Evolutionary conservation across 1,140 invertebrate genomes (phyloP).

Genomic region (Penaeus vannamei): DNA sequence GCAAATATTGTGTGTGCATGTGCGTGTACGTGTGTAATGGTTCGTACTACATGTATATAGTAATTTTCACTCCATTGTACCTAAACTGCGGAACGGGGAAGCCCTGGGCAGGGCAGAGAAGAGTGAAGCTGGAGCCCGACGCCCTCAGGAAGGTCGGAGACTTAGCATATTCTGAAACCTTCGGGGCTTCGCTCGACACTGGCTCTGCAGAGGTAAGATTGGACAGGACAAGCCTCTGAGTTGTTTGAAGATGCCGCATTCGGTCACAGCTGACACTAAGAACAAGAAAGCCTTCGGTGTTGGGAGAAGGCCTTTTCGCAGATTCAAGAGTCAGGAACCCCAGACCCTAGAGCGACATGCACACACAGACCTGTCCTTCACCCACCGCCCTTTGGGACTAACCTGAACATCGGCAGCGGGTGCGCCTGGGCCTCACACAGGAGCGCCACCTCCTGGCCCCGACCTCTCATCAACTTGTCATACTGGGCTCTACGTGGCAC

Average conservation of each 20-base stretch:
- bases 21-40: too few relatives aligned
- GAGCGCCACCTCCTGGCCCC: conserved; percentile 73
- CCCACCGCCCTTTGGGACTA: conserved; percentile 68
- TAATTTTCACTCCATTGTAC: background rate
- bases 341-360: too few relatives aligned
- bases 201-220: background rate
- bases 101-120: conserved; percentile 76
- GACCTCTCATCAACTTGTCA: conserved; percentile 71
- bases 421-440: conserved; percentile 79
- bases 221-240: background rate
- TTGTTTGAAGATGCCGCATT: too few relatives aligned
- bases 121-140: background rate
- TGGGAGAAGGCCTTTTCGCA: too few relatives aligned
- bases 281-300: too few relatives aligned
- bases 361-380: too few relatives aligned
- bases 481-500: too few relatives aligned
- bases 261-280: too few relatives aligned
- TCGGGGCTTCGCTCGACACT: conserved; percentile 24
- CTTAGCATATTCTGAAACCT: background rate
- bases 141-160: conserved; percentile 39
- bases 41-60: too few relatives aligned
- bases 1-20: too few relatives aligned
- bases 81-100: conserved; percentile 21
- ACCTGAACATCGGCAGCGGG: conserved; percentile 79
- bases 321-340: background rate